These are phyloP conservation scores for Microplitis deprimator DNA, from an alignment of 2,888 invertebrate species.

Conservation along the genomic window DNA sequence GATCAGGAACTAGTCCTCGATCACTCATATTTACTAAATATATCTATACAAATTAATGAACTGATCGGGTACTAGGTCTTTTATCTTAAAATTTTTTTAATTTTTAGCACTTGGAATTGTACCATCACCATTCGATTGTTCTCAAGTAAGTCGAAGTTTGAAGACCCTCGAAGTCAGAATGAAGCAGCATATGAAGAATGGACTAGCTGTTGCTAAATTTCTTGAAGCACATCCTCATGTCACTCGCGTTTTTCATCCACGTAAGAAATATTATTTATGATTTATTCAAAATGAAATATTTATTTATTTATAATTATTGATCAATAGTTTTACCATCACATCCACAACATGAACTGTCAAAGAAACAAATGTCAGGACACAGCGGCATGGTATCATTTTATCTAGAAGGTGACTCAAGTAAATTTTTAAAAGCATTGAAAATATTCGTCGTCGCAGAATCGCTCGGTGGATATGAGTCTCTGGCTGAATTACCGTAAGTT, in stretches of 20 bases:
- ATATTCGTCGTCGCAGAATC: conserved; percentile 93
- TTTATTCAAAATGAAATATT: conserved; percentile 2
- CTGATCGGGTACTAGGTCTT: too few species aligned
- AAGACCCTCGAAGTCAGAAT: conserved; percentile 95
- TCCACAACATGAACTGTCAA: conserved; percentile 86
- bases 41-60: too few species aligned
- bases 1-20: too few species aligned
- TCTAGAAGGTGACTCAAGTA: conserved; percentile 84
- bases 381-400: conserved; percentile 95
- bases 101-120: conserved; percentile 87
- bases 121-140: conserved; percentile 97
- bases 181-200: conserved; percentile 88
- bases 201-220: conserved; percentile 84
- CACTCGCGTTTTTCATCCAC: conserved; percentile 87
- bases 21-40: neutral
- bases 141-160: conserved; percentile 90
- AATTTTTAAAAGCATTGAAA: conserved; percentile 83
- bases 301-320: too few species aligned
- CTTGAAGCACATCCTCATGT: conserved; percentile 86
- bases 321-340: conserved; percentile 83
- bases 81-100: neutral
- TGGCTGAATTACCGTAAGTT: conserved; percentile 93
- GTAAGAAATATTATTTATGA: conserved; percentile 65
- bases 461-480: conserved; percentile 94
- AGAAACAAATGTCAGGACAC: conserved; percentile 87